These are phyloP conservation scores for Bradypus variegatus DNA, from an alignment of 2,797 vertebrate species.

Conservation along the genomic window DNA sequence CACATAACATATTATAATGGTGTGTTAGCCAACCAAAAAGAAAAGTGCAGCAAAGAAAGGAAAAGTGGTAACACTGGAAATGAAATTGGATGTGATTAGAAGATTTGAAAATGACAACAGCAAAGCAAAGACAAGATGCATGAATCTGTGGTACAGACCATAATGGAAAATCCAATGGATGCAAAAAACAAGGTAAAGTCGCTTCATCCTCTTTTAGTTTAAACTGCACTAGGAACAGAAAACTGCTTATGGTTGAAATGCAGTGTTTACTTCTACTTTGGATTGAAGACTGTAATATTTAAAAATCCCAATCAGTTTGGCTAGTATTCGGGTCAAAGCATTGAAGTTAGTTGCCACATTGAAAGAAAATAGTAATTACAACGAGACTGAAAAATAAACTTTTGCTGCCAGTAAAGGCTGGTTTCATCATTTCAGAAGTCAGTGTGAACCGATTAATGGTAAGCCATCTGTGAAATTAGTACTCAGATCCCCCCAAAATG, in stretches of 20 bases:
- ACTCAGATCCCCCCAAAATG: background rate
- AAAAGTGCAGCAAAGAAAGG: background rate
- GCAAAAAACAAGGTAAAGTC: background rate
- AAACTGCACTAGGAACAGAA: background rate
- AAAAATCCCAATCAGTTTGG: background rate
- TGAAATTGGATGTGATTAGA: background rate
- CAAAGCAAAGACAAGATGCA: background rate
- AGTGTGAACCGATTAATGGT: background rate
- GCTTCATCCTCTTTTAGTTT: background rate
- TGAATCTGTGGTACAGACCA: background rate
- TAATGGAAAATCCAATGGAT: background rate
- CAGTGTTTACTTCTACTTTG: background rate
- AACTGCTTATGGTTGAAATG: background rate
- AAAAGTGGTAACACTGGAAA: background rate
- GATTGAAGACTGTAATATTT: background rate
- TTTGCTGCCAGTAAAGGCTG: background rate
- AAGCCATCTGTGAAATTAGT: background rate
- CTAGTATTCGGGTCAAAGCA: background rate
- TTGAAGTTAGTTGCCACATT: background rate
- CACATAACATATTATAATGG: background rate
- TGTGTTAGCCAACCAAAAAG: background rate
- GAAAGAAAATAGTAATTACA: background rate
- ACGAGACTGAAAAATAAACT: background rate
- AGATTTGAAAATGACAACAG: background rate
- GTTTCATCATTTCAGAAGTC: background rate